A percentile compares a stretch with the other conserved stretches of the same genome.
Conservation (phyloP, 2,797 vertebrate species). For the Limosa lapponica region DNA sequence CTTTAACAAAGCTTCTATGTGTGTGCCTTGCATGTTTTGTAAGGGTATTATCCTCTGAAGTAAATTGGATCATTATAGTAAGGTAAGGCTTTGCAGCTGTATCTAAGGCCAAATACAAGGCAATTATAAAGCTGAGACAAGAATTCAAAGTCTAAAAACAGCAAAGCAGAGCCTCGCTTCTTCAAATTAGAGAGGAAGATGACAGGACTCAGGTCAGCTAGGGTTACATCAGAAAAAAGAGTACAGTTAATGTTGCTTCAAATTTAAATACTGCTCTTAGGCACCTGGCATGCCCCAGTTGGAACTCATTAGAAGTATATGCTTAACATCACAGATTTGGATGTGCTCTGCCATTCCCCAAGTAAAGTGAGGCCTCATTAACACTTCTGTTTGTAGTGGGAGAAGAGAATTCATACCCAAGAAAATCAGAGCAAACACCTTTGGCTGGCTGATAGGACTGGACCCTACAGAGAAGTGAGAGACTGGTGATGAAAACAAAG, state of each 20-base stretch:
- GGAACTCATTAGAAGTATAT: background rate
- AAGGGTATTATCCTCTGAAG: background rate
- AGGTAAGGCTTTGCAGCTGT: background rate
- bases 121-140: background rate
- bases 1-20: background rate
- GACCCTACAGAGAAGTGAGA: background rate
- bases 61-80: background rate
- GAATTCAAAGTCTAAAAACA: background rate
- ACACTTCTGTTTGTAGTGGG: background rate
- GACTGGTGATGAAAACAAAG: background rate
- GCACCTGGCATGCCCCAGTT: background rate
- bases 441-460: background rate
- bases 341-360: background rate
- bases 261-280: constrained; percentile 18
- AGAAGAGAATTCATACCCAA: background rate
- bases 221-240: background rate
- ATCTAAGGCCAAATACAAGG: background rate
- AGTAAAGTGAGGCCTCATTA: background rate
- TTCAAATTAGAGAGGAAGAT: background rate
- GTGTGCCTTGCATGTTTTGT: background rate
- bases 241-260: background rate
- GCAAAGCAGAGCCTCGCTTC: background rate
- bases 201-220: background rate
- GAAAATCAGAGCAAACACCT: background rate
- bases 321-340: background rate